These are phyloP conservation scores for Gymnocheta viridis DNA, from an alignment of 2,888 invertebrate genomes.

Conservation along the genomic window DNA sequence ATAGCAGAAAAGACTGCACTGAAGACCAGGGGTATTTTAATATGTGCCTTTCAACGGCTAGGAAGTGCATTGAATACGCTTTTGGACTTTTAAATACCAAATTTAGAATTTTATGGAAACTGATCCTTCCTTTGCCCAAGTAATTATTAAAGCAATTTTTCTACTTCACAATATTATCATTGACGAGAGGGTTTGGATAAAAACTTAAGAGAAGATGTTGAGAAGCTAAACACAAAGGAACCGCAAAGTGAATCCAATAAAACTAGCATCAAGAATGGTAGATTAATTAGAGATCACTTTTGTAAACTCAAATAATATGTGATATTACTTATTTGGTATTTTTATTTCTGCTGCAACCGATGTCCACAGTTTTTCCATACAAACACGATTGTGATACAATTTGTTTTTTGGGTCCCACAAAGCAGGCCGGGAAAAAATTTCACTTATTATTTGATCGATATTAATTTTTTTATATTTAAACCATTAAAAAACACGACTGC, in stretches of 20 bases:
- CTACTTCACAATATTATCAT: conserved; percentile 60
- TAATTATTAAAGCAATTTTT: conserved; percentile 49
- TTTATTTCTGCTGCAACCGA: conserved; percentile 45
- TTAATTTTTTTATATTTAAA: conserved; percentile 12
- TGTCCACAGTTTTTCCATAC: conserved; percentile 29
- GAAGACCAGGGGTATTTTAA: conserved; percentile 56
- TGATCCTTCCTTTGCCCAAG: too few species aligned
- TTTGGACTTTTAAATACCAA: conserved; percentile 62
- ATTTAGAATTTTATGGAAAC: too few species aligned
- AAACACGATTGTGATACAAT: conserved; percentile 32
- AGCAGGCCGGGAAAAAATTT: conserved; percentile 38
- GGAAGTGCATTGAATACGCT: conserved; percentile 53
- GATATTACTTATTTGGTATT: conserved; percentile 27
- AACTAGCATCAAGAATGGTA: conserved; percentile 44
- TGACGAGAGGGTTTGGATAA: conserved; percentile 52
- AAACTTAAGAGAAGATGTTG: neutral
- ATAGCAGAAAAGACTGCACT: conserved; percentile 47
- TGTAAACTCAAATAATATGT: conserved; percentile 42
- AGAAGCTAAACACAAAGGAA: conserved; percentile 44
- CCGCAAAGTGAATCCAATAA: conserved; percentile 41
- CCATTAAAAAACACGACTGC: neutral
- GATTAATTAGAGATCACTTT: conserved; percentile 51
- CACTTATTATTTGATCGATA: conserved; percentile 27
- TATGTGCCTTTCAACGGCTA: conserved; percentile 44
- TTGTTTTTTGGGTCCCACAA: conserved; percentile 35